Evolutionary conservation across 2,888 invertebrate genomes (phyloP), one percentile per base, ranked within the genome.

Genomic region (Nezara viridula): DNA sequence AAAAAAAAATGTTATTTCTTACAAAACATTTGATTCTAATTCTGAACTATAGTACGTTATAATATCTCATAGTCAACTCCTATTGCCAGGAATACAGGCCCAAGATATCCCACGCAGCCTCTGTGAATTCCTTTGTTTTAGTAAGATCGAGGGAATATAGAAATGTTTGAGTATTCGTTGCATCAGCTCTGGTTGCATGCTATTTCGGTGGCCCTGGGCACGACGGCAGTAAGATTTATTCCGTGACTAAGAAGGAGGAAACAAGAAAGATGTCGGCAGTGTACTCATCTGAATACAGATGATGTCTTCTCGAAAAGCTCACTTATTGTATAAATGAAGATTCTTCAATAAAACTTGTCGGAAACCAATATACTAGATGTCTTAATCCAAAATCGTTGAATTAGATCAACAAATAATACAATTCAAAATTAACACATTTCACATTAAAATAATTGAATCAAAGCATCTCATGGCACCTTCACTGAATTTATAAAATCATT

Each of bases 61-160:
- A 50, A 50, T 52, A 52, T 52, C 19, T 37, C 37, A 4, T 73
- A 73, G 66, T 21, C 32, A 32, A n/a, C 32, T 16, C 32, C 37
- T 37, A 7, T 10, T 37, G 32, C 32, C 10, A 19, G 2, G 37
- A 9, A 27, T 60, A 55, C n/a, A 60, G 27, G 5, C 19, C 27
- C 27, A 6, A 4, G 60, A 60, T 60, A 73, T 32, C 32, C 37
- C 66, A 37, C 37, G 66, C 37, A 73, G 27, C 14, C 66, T 73
- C 16, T 73, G 66, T 9, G 32, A 73, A 73, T 73, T 16, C 14
- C 66, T 19, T 73, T 73, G 66, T 73, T 73, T 73, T 16, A 73
- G 66, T 73, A 73, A 73, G 32, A 73, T 37, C 32, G 37, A 73
- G 66, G 21, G 66, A 73, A 73, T 73, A 73, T 32, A 73, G 19